Evolutionary conservation across 2,113 vertebrate species (phyloP), one percentile per base, ranked within the genome.

Genomic region (Dasyurus viverrinus): DNA sequence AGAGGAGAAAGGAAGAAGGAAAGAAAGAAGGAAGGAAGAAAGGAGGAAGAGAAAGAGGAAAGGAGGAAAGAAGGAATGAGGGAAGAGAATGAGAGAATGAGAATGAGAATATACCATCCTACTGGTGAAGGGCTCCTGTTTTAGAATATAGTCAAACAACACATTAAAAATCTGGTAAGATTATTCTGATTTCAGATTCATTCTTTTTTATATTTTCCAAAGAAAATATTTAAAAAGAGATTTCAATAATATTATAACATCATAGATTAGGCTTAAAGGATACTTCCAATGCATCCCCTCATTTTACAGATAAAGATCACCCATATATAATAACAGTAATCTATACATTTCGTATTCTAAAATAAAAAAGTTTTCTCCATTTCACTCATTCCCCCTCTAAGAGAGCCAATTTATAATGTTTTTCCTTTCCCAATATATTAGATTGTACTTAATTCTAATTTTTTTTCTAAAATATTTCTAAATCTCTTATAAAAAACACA

Each of bases 141-240:
- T 1, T 90, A 92, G 96, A 68, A 26, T 30, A 53, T 10, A 50
- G 68, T 84, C n/a, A 84, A 84, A 84, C 10, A 76, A 95, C 96
- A 92, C 94, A 91, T 8, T 14, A 95, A 93, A 92, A 93, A 57
- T 93, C 3, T 10, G 84, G 27, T 36, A 92, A 93, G 57, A 25
- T 2, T 1, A 48, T 90, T 91, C 16, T 53, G 3, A 54, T 68
- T 89, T 95, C 92, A 68, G 7, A 48, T 42, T 57, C 46, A 89
- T 76, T 96, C 92, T 24, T 57, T 91, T 50, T 60, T 94, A 95
- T 89, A 2, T 53, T 90, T 93, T 93, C 93, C n/a, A 89, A 36
- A 84, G 57, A 60, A 60, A 30, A 68, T 68, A 36, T 36, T n/a
- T n/a, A 24, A 89, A 68, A 89, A 54, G 54, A 26, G 6, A 52